Evolutionary conservation across 2,113 vertebrate species (phyloP), one percentile per base, ranked within the genome.

Genomic region (Gnathonemus echidnorhynchus): DNA sequence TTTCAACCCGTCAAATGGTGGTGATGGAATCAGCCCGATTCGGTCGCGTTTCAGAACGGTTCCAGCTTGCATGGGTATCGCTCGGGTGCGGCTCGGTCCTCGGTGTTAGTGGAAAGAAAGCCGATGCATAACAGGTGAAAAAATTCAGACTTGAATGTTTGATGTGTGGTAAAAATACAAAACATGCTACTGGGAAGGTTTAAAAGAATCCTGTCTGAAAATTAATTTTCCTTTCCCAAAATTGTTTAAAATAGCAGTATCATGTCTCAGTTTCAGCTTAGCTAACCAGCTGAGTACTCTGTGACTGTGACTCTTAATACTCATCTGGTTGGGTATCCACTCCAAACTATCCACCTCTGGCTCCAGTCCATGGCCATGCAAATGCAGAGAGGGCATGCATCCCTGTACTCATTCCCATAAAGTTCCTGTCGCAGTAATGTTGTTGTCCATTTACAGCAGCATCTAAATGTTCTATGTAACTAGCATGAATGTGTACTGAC

Each of bases 401-500:
- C 42, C 80, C 24, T 24, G 49, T 17, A 45, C 42, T 53, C 89
- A 45, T 52, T 85, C 50, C 42, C 80, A 35, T 52, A 17, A 31
- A 46, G 27, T 86, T 86, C 39, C 42, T 15, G 50, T 46, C 5
- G 56, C 89, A 89, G 8, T 58, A 39, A 62, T 15, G 50, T 89
- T 39, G 66, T 15, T 53, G 88, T 45, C 15, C 15, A 39, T 21
- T 84, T 53, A 45, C 10, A 50, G n/a, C 21, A 85, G 53, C 89
- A 45, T 85, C 77, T 45, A 39, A 85, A 86, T 89, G 89, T 89
- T 89, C 31, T 89, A 39, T 86, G 89, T 31, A 58, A 66, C 50
- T 53, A 62, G 53, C 80, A 86, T 86, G 89, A 89, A 89, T 89
- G 89, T 89, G 89, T 39, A 84, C 89, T 85, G 89, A 89, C 89